Evolutionary conservation across 2,888 invertebrate species (phyloP), one percentile per base, ranked within the genome.

Genomic region (Cerceris ruficornis): DNA sequence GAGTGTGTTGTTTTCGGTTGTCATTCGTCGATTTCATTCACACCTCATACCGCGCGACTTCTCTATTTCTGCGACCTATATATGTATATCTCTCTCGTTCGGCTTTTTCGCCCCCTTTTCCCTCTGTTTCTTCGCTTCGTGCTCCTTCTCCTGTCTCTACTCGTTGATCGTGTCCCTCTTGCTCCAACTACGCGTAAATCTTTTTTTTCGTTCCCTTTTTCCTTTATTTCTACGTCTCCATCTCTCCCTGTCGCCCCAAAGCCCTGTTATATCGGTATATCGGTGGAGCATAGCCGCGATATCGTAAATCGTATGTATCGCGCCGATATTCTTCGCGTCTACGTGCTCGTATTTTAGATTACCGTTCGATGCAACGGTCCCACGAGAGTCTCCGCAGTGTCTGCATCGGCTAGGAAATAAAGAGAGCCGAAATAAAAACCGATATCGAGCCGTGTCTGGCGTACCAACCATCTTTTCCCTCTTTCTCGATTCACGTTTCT

Each of bases 241-340:
- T 28, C 4, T 2, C 28, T 28, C 28, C 4, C 28, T 4, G 28
- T 28, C 28, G 2, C 4, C 28, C 28, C 28, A 28, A 28, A 28
- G 28, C 28, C 28, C 28, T 28, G 28, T 28, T 28, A 28, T 28
- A 28, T 28, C 28, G 28, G 28, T 14, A 57, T 7, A 41, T 42
- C 17, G n/a, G 6, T 59, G 52, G 49, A 61, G 46, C 65, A 28
- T 58, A 13, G 52, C 58, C 14, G 7, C 68, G 41, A 58, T 28
- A 43, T 62, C 73, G 54, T 77, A 75, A 75, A 81, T 75, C 60
- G 61, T 42, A 15, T 28, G 49, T 69, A 66, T 75, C 79, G 72
- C 41, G 52, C 57, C 67, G 74, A 75, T 73, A 65, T 72, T 69
- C 81, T 52, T 77, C 55, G 57, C 66, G 43, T 66, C 64, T 76